Evolutionary conservation across 2,797 vertebrate species (phyloP).

Genomic region (Periophthalmus magnuspinnatus): DNA sequence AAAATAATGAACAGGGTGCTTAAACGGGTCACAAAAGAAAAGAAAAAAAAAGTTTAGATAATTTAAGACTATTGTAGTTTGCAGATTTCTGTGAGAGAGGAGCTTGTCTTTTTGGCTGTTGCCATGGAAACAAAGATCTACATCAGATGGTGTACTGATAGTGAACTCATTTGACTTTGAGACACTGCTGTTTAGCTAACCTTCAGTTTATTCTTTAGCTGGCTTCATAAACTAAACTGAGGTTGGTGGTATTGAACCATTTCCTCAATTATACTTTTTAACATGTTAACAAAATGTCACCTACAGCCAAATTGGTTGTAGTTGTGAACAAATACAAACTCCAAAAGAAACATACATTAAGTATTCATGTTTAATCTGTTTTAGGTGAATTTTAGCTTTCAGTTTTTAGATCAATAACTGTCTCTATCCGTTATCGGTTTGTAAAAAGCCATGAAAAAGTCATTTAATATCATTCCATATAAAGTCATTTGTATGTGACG

Average conservation of each 20-base stretch:
- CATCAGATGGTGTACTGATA: slow-evolving; percentile 12
- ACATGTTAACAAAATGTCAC: too few species aligned
- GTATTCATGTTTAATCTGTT: too few species aligned
- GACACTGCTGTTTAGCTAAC: neutral
- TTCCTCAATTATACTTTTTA: too few species aligned
- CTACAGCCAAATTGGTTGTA: too few species aligned
- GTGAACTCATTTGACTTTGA: slow-evolving; percentile 10
- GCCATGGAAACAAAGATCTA: slow-evolving; percentile 13
- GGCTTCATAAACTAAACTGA: neutral
- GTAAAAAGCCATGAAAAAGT: too few species aligned
- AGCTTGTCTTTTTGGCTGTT: slow-evolving; percentile 11
- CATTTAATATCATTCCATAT: too few species aligned
- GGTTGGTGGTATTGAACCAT: neutral
- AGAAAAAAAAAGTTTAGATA: neutral
- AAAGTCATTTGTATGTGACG: too few species aligned
- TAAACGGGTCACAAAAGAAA: neutral
- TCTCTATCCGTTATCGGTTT: too few species aligned
- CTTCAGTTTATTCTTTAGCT: neutral
- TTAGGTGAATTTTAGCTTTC: too few species aligned
- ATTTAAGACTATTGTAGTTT: slow-evolving; percentile 6
- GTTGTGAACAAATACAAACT: too few species aligned
- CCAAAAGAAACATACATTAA: too few species aligned
- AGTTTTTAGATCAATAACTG: too few species aligned
- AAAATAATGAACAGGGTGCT: neutral
- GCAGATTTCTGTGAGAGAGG: neutral